These are phyloP conservation scores for Drosophila mayaguana DNA, from an alignment of 2,888 invertebrate species.

Conservation along the genomic window DNA sequence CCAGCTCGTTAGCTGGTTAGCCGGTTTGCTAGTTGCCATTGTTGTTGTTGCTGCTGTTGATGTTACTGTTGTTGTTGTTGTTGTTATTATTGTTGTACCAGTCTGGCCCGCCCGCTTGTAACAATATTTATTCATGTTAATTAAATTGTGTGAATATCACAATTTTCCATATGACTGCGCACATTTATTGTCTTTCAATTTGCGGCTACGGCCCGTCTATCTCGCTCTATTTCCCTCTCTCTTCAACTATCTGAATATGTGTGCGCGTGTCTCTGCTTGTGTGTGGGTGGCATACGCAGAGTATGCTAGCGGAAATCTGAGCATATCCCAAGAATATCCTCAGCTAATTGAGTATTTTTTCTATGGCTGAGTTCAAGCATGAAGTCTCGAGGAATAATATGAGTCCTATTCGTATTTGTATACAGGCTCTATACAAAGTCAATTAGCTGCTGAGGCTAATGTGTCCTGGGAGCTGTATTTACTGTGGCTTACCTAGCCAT, in stretches of 20 bases:
- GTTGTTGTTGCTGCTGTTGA: slow-evolving; percentile 15
- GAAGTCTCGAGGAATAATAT: neutral
- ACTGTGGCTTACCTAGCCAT: slow-evolving; percentile 41
- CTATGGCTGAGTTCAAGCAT: neutral
- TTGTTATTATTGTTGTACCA: slow-evolving; percentile 18
- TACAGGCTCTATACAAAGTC: neutral
- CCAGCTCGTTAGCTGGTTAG: slow-evolving; percentile 73
- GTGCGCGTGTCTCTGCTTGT: neutral
- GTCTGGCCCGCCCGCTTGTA: slow-evolving; percentile 69
- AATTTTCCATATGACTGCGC: slow-evolving; percentile 84
- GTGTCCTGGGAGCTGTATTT: neutral
- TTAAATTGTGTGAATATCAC: slow-evolving; percentile 85
- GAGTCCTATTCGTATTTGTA: too few relatives aligned
- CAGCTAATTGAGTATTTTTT: neutral
- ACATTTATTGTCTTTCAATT: slow-evolving; percentile 84
- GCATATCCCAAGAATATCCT: too few relatives aligned
- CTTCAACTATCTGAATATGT: neutral
- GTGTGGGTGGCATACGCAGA: neutral
- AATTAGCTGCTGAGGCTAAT: neutral
- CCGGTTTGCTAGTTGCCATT: slow-evolving; percentile 32
- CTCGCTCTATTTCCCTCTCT: neutral
- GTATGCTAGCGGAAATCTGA: neutral
- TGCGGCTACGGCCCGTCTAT: slow-evolving; percentile 63
- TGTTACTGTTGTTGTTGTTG: slow-evolving; percentile 2
- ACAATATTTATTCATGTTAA: slow-evolving; percentile 85